Percentiles rank a stretch among this genome's conserved stretches.
These are phyloP conservation scores for Lepidocolaptes lacrymiger DNA, from an alignment of 2,797 vertebrate species.

Conservation along the genomic window DNA sequence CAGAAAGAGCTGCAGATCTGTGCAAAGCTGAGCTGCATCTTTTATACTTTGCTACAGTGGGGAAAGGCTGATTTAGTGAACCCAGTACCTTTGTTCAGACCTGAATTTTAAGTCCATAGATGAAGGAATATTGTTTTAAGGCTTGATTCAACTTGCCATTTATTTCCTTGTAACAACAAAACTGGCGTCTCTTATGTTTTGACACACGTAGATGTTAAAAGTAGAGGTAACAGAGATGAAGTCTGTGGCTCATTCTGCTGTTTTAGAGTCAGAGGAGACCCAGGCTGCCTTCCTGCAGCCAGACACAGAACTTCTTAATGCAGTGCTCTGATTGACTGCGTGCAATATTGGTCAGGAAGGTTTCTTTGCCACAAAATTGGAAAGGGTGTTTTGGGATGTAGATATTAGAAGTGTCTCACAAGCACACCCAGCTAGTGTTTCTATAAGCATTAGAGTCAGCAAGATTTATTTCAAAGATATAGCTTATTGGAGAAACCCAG, in stretches of 20 bases:
- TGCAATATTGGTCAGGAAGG: background rate
- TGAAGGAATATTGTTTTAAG: background rate
- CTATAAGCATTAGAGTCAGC: constrained; percentile 16
- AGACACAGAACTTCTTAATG: background rate
- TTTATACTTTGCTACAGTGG: background rate
- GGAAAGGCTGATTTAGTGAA: background rate
- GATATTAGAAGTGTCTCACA: constrained; percentile 6
- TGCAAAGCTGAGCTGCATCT: background rate
- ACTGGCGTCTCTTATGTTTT: background rate
- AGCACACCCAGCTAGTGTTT: background rate
- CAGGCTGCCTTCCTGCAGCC: background rate
- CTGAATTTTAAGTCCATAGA: background rate
- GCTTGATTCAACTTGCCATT: background rate
- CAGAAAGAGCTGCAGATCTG: background rate
- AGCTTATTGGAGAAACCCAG: background rate
- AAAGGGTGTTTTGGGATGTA: background rate
- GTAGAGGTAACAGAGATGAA: background rate
- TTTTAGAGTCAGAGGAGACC: background rate
- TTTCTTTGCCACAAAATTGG: background rate
- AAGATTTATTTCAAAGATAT: constrained; percentile 25
- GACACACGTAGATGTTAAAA: background rate
- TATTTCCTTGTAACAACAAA: background rate
- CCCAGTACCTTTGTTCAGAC: background rate
- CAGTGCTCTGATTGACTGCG: background rate
- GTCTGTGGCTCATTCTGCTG: background rate